Conservation (phyloP, 2,888 invertebrate genomes). For the Andrena haemorrhoa region DNA sequence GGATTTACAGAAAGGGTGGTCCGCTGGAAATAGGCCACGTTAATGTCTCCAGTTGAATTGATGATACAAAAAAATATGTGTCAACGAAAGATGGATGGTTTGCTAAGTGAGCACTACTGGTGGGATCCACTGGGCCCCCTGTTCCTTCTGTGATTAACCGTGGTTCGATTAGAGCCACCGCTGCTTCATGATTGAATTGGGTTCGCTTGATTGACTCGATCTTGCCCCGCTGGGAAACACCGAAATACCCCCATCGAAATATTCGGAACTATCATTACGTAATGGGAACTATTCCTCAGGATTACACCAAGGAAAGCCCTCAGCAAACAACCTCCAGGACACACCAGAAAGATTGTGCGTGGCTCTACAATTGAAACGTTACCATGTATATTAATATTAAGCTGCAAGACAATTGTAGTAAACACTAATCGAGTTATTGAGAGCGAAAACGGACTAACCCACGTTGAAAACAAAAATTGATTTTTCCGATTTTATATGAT, state of each 20-base stretch:
- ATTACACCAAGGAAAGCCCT: no score
- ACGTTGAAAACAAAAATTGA: background rate
- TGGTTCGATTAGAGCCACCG: slow-evolving; percentile 6
- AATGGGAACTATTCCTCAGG: no score
- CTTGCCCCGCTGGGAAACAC: background rate
- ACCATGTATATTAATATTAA: no score
- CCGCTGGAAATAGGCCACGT: slow-evolving; percentile 6
- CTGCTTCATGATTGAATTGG: slow-evolving; percentile 16
- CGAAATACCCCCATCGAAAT: background rate
- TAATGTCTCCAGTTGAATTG: slow-evolving; percentile 11
- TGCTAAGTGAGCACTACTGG: slow-evolving; percentile 7
- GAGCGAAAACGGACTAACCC: background rate
- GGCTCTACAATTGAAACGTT: no score
- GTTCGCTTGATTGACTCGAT: slow-evolving; percentile 9
- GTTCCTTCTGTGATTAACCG: slow-evolving; percentile 9
- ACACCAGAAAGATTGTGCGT: no score
- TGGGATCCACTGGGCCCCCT: slow-evolving; percentile 2
- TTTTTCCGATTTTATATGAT: background rate
- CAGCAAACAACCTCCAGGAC: background rate
- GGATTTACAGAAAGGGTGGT: slow-evolving; percentile 7
- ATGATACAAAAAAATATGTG: slow-evolving; percentile 16
- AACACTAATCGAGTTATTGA: no score
- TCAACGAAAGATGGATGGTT: slow-evolving; percentile 11
- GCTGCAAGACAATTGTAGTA: no score
- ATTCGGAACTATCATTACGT: background rate